phyloP scores from a whole-genome alignment of 2,113 vertebrate species.

The Leucopsar rothschildi region DNA sequence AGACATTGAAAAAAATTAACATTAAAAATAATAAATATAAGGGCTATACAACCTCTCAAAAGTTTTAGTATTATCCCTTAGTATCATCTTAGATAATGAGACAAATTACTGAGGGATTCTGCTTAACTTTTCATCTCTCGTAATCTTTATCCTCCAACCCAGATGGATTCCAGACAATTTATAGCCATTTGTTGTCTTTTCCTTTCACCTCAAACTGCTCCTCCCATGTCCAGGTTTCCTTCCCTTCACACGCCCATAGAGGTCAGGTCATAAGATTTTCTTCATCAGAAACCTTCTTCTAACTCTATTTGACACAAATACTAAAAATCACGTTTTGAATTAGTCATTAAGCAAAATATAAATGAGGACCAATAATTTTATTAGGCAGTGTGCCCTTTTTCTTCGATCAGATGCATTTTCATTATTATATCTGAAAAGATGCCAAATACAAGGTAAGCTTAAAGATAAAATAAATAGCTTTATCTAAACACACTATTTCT shows the following conservation, averaged over 20 bases:
- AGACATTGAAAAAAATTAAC: neutral
- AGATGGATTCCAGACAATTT: neutral
- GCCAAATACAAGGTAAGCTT: neutral
- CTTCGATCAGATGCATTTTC: neutral
- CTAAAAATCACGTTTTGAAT: neutral
- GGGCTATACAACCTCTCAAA: neutral
- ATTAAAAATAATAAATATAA: neutral
- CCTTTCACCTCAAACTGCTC: neutral
- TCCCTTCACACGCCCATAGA: neutral
- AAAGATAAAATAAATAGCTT: neutral
- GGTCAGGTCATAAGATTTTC: neutral
- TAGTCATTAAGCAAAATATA: neutral
- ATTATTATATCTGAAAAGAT: neutral
- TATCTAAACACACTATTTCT: neutral
- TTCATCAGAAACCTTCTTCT: neutral
- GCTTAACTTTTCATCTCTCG: neutral
- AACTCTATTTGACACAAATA: neutral
- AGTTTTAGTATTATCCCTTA: neutral
- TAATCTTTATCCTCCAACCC: neutral
- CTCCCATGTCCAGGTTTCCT: neutral
- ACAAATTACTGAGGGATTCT: neutral
- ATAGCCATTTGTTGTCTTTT: neutral
- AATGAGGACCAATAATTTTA: neutral
- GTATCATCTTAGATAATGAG: neutral
- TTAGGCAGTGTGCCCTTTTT: neutral